Evolutionary conservation across 1,140 invertebrate species (phyloP).

Genomic region (Drosophila quadrilineata): DNA sequence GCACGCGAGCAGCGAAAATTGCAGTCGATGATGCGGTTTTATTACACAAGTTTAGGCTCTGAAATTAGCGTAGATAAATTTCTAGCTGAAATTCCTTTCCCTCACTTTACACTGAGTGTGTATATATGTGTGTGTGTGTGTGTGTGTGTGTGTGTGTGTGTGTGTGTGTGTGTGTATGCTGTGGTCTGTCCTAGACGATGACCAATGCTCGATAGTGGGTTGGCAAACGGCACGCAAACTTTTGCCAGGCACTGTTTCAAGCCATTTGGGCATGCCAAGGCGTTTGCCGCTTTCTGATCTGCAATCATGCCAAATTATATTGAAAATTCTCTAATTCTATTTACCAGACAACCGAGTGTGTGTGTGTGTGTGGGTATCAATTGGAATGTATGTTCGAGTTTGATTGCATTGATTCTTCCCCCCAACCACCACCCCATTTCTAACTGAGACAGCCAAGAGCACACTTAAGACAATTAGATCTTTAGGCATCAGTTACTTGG

Average conservation of each 20-base stretch:
- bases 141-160: slow-evolving; percentile 10
- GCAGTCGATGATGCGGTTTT: slow-evolving; percentile 61
- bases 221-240: slow-evolving; percentile 27
- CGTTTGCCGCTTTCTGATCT: slow-evolving; percentile 31
- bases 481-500: slow-evolving; percentile 47
- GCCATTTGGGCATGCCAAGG: slow-evolving; percentile 40
- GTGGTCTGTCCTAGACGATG: slow-evolving; percentile 28
- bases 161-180: slow-evolving; percentile 13
- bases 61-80: slow-evolving; percentile 80
- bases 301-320: slow-evolving; percentile 46
- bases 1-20: slow-evolving; percentile 71
- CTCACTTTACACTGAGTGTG: slow-evolving; percentile 19
- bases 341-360: slow-evolving; percentile 4
- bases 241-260: slow-evolving; percentile 14
- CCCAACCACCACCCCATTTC: neutral
- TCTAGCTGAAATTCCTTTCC: slow-evolving; percentile 66
- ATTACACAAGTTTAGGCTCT: slow-evolving; percentile 59
- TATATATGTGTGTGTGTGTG: slow-evolving; percentile 27
- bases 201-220: slow-evolving; percentile 46
- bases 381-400: slow-evolving; percentile 18
- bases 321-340: slow-evolving; percentile 43
- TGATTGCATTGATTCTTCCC: slow-evolving; percentile 22
- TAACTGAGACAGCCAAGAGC: slow-evolving; percentile 52
- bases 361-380: slow-evolving; percentile 3
- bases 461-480: slow-evolving; percentile 60